Evolutionary conservation across 2,113 vertebrate genomes (phyloP).

Genomic region (Misgurnus mizolepis): DNA sequence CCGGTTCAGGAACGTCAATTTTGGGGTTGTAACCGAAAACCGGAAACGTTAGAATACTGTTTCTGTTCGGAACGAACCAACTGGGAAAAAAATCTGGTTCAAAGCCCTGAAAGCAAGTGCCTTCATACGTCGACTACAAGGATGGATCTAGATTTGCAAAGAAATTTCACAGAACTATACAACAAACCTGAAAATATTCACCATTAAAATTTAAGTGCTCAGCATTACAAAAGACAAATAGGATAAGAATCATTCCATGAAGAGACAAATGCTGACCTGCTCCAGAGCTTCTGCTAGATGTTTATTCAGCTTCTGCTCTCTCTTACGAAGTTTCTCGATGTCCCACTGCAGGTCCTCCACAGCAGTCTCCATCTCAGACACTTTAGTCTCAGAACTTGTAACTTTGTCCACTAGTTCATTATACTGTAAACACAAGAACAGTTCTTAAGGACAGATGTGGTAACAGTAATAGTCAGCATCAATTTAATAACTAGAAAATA

Average conservation of each 20-base stretch:
- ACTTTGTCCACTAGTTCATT: conserved; percentile 92
- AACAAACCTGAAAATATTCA: neutral
- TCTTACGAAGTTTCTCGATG: conserved; percentile 90
- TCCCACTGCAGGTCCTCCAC: conserved; percentile 95
- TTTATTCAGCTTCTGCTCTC: conserved; percentile 91
- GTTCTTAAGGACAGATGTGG: neutral
- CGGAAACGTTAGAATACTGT: too few species aligned
- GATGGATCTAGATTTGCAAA: neutral
- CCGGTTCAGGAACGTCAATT: too few species aligned
- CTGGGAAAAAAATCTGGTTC: too few species aligned
- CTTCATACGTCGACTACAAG: too few species aligned
- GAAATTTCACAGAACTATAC: neutral
- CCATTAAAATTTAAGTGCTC: neutral
- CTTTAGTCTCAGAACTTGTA: conserved; percentile 89
- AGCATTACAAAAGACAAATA: neutral
- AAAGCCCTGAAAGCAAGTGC: neutral
- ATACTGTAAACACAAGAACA: conserved; percentile 70
- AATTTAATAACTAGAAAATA: neutral
- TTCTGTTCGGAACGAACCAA: too few species aligned
- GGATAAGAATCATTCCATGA: neutral
- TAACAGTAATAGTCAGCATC: neutral
- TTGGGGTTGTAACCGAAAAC: too few species aligned
- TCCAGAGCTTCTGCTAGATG: conserved; percentile 90
- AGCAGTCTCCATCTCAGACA: conserved; percentile 92
- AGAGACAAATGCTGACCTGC: conserved; percentile 72